A percentile compares a stretch with the other conserved stretches of the same genome.
Conservation (phyloP, 2,797 vertebrate genomes). For the Poecile montanus region DNA sequence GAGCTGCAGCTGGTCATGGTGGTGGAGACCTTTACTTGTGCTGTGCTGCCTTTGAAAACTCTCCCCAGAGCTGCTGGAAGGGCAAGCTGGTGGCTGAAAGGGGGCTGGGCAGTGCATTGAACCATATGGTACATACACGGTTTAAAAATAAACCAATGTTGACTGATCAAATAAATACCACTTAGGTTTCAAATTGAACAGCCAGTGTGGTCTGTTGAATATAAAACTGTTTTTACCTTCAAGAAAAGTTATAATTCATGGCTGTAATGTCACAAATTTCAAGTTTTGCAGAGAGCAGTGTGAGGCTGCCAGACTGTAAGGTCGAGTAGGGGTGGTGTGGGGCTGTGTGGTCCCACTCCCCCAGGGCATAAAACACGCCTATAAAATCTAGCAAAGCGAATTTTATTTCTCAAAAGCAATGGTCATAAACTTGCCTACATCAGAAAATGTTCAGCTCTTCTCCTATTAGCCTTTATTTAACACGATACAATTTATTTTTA, state of each 20-base stretch:
- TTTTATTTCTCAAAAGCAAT: slow-evolving; percentile 44
- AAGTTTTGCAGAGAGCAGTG: neutral
- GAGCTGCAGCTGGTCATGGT: neutral
- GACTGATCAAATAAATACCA: slow-evolving; percentile 58
- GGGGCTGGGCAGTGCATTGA: neutral
- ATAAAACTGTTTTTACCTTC: slow-evolving; percentile 48
- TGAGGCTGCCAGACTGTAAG: neutral
- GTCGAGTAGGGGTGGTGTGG: neutral
- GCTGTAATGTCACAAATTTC: slow-evolving; percentile 18
- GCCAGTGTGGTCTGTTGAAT: slow-evolving; percentile 44
- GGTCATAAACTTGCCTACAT: slow-evolving; percentile 1
- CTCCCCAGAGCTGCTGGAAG: neutral
- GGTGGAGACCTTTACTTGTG: neutral
- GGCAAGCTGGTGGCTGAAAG: slow-evolving; percentile 17
- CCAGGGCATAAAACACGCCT: neutral
- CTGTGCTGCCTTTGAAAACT: neutral
- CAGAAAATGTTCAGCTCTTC: neutral
- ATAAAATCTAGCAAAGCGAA: slow-evolving; percentile 32
- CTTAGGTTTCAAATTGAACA: slow-evolving; percentile 41
- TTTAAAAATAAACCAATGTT: slow-evolving; percentile 52
- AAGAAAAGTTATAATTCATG: slow-evolving; percentile 51
- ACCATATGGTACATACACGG: neutral
- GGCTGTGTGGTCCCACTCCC: neutral
- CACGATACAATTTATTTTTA: slow-evolving; percentile 51
- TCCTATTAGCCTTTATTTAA: slow-evolving; percentile 57